Conservation (phyloP, 2,113 vertebrate species). For the Baryphthengus martii region DNA sequence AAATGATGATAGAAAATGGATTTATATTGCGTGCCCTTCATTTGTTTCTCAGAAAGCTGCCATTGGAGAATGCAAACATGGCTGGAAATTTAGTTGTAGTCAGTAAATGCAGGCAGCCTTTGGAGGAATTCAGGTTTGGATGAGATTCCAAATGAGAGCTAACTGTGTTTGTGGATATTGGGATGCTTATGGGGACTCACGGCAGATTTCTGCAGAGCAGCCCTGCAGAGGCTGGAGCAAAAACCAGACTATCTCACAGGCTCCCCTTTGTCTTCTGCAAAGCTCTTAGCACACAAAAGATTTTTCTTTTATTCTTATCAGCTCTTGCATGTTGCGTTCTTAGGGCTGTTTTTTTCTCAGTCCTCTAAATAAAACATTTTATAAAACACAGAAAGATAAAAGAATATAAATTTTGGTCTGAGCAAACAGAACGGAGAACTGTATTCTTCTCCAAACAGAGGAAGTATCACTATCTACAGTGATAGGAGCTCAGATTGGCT, state of each 20-base stretch:
- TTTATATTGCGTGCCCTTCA: neutral
- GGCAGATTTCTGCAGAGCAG: neutral
- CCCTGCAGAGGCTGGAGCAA: neutral
- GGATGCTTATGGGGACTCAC: neutral
- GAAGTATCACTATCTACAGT: neutral
- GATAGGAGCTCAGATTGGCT: neutral
- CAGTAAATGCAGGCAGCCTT: neutral
- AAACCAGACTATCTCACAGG: neutral
- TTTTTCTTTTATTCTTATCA: neutral
- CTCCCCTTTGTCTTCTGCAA: neutral
- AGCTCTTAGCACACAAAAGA: neutral
- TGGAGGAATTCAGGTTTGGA: neutral
- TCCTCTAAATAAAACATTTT: neutral
- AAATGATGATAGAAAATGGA: neutral
- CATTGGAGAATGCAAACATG: neutral
- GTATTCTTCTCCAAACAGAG: neutral
- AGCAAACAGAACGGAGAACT: neutral
- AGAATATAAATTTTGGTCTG: neutral
- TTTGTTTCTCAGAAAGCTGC: neutral
- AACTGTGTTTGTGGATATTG: neutral
- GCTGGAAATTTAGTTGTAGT: neutral
- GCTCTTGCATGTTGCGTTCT: neutral
- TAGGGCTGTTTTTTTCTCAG: neutral
- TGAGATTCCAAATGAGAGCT: neutral
- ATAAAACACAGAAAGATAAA: neutral